phyloP scores from a whole-genome alignment of 2,113 vertebrate species.

The Sorex fumeus region DNA sequence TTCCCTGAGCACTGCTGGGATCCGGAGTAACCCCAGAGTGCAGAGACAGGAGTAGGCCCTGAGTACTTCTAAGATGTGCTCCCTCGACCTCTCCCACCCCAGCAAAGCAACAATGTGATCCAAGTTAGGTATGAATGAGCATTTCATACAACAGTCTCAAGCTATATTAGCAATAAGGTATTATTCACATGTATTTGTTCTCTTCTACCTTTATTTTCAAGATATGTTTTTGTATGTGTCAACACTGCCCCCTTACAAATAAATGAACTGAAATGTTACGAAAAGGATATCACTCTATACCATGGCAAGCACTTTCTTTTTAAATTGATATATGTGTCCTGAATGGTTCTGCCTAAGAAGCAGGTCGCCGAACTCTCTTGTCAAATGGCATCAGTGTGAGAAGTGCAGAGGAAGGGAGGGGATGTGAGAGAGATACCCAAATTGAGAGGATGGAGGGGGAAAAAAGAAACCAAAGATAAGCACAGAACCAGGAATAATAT shows the following conservation, averaged over 20 bases:
- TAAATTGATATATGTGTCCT: not conserved
- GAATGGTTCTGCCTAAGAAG: too few species aligned
- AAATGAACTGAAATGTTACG: too few species aligned
- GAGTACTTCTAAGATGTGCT: too few species aligned
- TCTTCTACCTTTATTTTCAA: not conserved
- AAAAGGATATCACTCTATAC: not conserved
- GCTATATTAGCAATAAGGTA: not conserved
- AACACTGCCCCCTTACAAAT: not conserved
- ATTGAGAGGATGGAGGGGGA: not conserved
- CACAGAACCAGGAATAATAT: not conserved
- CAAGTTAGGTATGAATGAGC: not conserved
- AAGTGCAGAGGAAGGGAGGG: too few species aligned
- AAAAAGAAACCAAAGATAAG: not conserved
- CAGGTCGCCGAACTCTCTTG: too few species aligned
- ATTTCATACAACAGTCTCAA: not conserved
- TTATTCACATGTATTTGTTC: not conserved
- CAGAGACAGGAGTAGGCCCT: too few species aligned
- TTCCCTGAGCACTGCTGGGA: too few species aligned
- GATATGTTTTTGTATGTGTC: slow-evolving; percentile 3
- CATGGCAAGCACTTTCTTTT: not conserved
- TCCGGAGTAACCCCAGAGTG: too few species aligned
- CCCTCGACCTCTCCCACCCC: too few species aligned
- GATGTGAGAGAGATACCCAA: too few species aligned
- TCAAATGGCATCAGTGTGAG: too few species aligned
- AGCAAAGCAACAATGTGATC: not conserved